Conservation (phyloP, 2,113 vertebrate species). For the Solenodon paradoxus region DNA sequence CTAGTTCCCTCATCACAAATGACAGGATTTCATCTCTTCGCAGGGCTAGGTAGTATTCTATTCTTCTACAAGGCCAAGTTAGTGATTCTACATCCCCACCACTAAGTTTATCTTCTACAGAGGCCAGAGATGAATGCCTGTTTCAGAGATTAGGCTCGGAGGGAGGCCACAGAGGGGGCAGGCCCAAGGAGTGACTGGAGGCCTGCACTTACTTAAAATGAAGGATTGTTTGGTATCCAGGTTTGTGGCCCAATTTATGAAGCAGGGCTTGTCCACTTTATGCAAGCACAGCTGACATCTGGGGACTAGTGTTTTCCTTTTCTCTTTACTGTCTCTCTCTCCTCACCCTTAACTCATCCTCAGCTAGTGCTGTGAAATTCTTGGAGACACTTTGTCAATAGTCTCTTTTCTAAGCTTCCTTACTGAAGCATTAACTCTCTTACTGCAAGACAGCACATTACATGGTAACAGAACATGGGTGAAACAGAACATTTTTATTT, state of each 20-base stretch:
- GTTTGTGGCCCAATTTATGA: not conserved
- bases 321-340: not conserved
- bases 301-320: not conserved
- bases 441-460: not conserved
- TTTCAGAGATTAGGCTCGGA: not conserved
- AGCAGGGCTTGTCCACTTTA: not conserved
- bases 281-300: not conserved
- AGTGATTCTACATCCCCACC: not conserved
- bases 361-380: not conserved
- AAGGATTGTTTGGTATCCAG: not conserved
- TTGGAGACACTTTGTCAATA: not conserved
- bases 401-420: not conserved
- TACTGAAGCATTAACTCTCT: not conserved
- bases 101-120: not conserved
- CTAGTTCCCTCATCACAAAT: too few species aligned
- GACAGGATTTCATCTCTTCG: too few species aligned
- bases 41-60: too few species aligned
- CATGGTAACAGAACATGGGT: not conserved
- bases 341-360: not conserved
- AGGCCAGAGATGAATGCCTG: not conserved
- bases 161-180: not conserved
- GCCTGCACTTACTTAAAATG: not conserved
- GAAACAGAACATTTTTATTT: not conserved
- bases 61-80: too few species aligned
- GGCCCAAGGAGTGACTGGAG: not conserved